A percentile compares a stretch with the other conserved stretches of the same genome.
phyloP scores from a whole-genome alignment of 2,888 invertebrate species.

The Cerastis rubricosa region DNA sequence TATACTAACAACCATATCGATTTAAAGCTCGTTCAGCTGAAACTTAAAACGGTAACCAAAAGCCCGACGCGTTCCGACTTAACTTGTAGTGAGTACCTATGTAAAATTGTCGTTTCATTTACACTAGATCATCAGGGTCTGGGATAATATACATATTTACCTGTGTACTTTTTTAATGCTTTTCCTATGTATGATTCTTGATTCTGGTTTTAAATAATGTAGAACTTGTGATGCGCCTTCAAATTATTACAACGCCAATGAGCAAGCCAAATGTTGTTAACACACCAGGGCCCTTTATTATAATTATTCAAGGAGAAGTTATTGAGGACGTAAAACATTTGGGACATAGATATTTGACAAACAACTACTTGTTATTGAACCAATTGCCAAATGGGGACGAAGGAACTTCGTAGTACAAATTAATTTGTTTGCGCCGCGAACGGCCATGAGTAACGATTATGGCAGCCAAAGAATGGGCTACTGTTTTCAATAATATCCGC shows the following conservation, averaged over 20 bases:
- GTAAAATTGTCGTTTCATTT: background rate
- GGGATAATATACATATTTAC: background rate
- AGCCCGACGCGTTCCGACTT: background rate
- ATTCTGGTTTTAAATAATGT: background rate
- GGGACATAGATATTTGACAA: constrained; percentile 67
- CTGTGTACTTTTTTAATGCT: background rate
- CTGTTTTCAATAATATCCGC: constrained; percentile 34
- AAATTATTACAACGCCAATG: background rate
- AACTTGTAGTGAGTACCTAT: background rate
- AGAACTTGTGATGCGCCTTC: background rate
- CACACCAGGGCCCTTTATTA: constrained; percentile 17
- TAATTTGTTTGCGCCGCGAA: constrained; percentile 72
- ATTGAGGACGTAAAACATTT: constrained; percentile 68
- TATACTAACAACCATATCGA: constrained; percentile 46
- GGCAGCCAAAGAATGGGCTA: constrained; percentile 41
- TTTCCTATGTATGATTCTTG: background rate
- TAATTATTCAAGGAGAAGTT: constrained; percentile 69
- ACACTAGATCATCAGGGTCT: background rate
- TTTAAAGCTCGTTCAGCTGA: constrained; percentile 18
- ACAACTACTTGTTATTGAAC: constrained; percentile 74
- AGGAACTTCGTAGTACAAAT: constrained; percentile 64
- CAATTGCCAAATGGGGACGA: constrained; percentile 69
- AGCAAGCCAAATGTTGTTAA: constrained; percentile 15
- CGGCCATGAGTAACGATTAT: constrained; percentile 56
- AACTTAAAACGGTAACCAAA: constrained; percentile 4